Evolutionary conservation across 2,797 vertebrate genomes (phyloP).

Genomic region (Lagodon rhomboides): DNA sequence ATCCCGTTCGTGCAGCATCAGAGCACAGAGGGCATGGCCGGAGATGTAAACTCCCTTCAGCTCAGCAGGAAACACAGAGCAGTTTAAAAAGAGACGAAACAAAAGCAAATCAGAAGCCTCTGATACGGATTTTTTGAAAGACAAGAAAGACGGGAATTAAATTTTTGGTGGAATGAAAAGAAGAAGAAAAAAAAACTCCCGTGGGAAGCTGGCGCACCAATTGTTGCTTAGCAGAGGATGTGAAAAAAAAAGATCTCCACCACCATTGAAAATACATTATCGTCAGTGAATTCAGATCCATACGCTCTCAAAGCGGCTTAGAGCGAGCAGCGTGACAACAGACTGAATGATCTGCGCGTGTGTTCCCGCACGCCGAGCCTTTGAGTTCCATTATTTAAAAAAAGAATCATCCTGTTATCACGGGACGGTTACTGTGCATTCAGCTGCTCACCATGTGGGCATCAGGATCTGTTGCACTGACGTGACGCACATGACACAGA

Average conservation of each 20-base stretch:
- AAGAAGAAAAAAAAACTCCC: conserved; percentile 16
- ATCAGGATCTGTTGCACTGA: conserved; percentile 53
- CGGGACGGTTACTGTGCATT: conserved; percentile 45
- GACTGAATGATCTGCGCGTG: conserved; percentile 16
- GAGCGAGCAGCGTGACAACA: neutral
- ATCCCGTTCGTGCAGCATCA: conserved; percentile 46
- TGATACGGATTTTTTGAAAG: conserved; percentile 27
- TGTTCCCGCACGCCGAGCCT: conserved; percentile 24
- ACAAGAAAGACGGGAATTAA: conserved; percentile 26
- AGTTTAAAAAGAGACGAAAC: conserved; percentile 45
- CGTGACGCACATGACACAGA: conserved; percentile 75
- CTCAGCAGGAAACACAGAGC: conserved; percentile 54
- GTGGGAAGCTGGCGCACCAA: conserved; percentile 58
- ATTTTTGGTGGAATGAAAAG: conserved; percentile 44
- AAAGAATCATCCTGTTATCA: conserved; percentile 56
- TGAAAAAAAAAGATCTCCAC: conserved; percentile 24
- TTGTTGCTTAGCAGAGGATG: conserved; percentile 56
- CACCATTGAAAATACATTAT: conserved; percentile 53
- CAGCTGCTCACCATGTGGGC: conserved; percentile 66
- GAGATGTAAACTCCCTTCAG: conserved; percentile 53
- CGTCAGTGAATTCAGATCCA: conserved; percentile 28
- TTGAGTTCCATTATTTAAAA: conserved; percentile 39
- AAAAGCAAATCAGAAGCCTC: conserved; percentile 41
- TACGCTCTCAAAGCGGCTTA: neutral
- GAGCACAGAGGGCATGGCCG: conserved; percentile 47